Base-by-base conservation (phyloP, 2,888 invertebrate species). In the Pedicia rivosa region DNA sequence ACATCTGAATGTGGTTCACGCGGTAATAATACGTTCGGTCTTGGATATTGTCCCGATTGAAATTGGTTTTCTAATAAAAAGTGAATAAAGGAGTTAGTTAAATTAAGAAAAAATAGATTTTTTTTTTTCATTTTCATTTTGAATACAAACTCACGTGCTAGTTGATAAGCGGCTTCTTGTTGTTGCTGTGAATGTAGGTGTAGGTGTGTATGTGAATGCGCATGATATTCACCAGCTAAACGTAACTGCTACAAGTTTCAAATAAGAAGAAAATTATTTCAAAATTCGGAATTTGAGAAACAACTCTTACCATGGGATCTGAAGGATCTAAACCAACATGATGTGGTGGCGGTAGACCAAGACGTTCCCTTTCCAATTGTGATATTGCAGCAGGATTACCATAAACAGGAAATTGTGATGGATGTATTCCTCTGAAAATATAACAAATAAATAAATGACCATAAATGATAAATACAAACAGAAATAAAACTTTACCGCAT, bases 141-240 rank as follows among this genome's bases (percentile, higher is more conserved):
- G 44, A 59, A 62, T 62, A 62, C 62, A 62, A 62, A 62, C 62
- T 62, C 62, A 70, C 69, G 69, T 62, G 69, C 68, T 50, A 70
- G 57, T 48, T 68, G 70, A 55, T 69, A 68, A 34, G 71, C 69
- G 2, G 35, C 35, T 13, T 35, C 35, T 62, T 78, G 79, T 62
- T 78, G 79, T 59, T 68, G 68, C 62, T 67, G 69, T 52, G 87
- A 82, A 67, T 90, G 88, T 55, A 88, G 82, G 62, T 86, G 86
- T 48, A 84, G 83, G 66, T 87, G 86, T 50, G 86, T 84, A 63
- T 88, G 88, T 48, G 87, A 84, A 66, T 90, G 88, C 54, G 86
- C 84, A 65, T 88, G 88, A 66, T 83, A 86, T 66, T 86, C 86
- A 57, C 87, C 86, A 50, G 87, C 87, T 87, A 91, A 87, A 70